Evolutionary conservation across 2,797 vertebrate species (phyloP).

Genomic region (Sebastes dallii): DNA sequence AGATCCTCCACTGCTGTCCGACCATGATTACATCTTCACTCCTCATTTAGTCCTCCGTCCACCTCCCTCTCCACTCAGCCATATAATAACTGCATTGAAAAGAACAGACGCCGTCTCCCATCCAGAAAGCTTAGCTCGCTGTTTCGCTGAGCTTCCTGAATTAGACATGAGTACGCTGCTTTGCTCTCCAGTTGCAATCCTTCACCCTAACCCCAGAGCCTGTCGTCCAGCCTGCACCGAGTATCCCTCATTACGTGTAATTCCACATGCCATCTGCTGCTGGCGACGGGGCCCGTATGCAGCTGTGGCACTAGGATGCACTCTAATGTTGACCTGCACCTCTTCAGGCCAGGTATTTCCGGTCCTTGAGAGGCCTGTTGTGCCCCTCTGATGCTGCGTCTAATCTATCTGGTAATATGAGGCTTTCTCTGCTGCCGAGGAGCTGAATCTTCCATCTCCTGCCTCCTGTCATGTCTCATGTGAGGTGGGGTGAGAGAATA

Average conservation of each 20-base stretch:
- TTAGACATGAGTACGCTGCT: constrained; percentile 7
- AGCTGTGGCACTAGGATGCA: constrained; percentile 3
- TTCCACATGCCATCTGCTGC: constrained; percentile 31
- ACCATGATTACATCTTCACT: constrained; percentile 39
- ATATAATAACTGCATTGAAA: background rate
- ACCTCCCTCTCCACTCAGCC: constrained; percentile 25
- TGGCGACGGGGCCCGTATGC: background rate
- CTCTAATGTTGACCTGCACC: constrained; percentile 29
- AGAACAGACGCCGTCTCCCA: background rate
- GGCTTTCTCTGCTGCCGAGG: constrained; percentile 11
- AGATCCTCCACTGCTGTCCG: constrained; percentile 24
- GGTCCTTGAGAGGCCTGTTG: constrained; percentile 21
- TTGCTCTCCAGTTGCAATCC: constrained; percentile 1
- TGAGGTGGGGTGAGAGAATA: constrained; percentile 18
- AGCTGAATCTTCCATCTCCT: constrained; percentile 32
- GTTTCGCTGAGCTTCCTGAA: constrained; percentile 16
- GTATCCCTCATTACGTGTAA: constrained; percentile 8
- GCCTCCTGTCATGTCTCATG: constrained; percentile 30
- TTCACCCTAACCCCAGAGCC: constrained; percentile 22
- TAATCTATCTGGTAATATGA: constrained; percentile 50
- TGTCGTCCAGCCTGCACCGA: constrained; percentile 6
- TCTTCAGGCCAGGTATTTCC: constrained; percentile 21
- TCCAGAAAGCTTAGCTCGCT: background rate
- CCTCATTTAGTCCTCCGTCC: constrained; percentile 29
- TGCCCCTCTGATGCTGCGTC: constrained; percentile 7